phyloP scores from a whole-genome alignment of 2,113 vertebrate genomes.

The Perca fluviatilis region DNA sequence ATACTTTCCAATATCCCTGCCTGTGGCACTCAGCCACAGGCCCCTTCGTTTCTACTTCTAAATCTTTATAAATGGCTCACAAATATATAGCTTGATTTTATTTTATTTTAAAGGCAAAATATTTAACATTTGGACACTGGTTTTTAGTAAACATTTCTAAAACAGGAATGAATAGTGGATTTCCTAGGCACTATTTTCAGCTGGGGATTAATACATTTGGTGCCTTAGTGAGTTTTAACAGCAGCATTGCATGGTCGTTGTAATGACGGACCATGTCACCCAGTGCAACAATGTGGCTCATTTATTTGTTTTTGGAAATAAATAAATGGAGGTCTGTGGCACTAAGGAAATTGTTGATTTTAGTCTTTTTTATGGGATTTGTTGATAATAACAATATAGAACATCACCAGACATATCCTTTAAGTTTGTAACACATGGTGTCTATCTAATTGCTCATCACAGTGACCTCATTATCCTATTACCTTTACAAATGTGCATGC shows the following conservation, averaged over 20 bases:
- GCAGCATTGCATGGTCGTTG: neutral
- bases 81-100: neutral
- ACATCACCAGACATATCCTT: neutral
- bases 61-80: neutral
- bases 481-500: neutral
- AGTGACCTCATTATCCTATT: neutral
- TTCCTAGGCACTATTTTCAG: neutral
- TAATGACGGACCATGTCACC: neutral
- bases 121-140: neutral
- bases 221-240: neutral
- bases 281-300: neutral
- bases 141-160: neutral
- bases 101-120: neutral
- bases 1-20: neutral
- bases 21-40: neutral
- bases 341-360: neutral
- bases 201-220: neutral
- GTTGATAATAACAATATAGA: neutral
- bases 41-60: neutral
- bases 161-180: neutral
- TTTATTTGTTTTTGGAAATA: neutral
- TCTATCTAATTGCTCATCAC: neutral
- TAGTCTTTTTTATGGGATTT: neutral
- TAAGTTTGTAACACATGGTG: neutral
- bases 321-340: neutral